These are phyloP conservation scores for Nipponia nippon DNA, from an alignment of 2,113 vertebrate genomes.

Conservation along the genomic window DNA sequence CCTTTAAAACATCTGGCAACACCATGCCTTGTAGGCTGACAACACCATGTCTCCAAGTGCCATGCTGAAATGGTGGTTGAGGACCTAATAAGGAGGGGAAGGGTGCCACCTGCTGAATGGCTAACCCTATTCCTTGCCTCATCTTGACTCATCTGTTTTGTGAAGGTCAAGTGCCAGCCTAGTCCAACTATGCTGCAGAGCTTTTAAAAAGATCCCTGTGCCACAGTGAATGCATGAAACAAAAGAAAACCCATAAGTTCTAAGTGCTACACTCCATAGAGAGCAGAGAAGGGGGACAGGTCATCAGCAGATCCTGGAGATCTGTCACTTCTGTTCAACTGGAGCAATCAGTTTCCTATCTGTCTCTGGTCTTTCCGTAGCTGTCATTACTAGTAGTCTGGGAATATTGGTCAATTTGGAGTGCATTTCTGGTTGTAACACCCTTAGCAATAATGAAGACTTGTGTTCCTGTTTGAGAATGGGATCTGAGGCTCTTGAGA, in stretches of 20 bases:
- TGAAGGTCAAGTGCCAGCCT: neutral
- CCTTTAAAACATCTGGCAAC: neutral
- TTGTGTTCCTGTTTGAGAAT: neutral
- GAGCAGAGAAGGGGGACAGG: neutral
- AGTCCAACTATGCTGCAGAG: neutral
- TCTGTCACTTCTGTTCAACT: neutral
- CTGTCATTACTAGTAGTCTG: neutral
- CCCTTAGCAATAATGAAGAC: neutral
- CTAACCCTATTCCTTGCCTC: neutral
- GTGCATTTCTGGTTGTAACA: neutral
- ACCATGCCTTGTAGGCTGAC: neutral
- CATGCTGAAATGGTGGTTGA: rapidly evolving
- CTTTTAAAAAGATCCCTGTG: neutral
- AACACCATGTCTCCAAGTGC: neutral
- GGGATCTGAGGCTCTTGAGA: neutral
- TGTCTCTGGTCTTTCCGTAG: neutral
- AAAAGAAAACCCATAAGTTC: neutral
- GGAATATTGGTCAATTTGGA: neutral
- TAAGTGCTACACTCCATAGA: neutral
- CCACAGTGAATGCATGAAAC: neutral
- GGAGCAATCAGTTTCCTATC: neutral
- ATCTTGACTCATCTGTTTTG: rapidly evolving
- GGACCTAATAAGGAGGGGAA: neutral
- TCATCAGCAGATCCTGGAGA: neutral
- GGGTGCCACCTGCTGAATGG: neutral